phyloP scores from a whole-genome alignment of 2,113 vertebrate genomes.

The Eudorcas thomsonii region DNA sequence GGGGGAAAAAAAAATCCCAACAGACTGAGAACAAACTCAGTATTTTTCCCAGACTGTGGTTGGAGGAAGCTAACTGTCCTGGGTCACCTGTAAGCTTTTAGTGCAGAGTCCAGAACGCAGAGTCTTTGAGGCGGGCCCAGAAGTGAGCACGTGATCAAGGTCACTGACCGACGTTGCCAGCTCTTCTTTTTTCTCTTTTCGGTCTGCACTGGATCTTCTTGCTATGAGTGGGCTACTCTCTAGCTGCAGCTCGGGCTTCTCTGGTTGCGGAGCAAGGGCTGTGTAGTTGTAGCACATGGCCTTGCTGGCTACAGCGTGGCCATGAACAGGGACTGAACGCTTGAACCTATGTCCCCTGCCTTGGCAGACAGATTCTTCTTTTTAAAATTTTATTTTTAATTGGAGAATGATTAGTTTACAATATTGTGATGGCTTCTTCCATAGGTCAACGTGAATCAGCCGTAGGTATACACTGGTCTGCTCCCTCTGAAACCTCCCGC shows the following conservation, averaged over 20 bases:
- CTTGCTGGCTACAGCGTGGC: not conserved
- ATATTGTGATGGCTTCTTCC: not conserved
- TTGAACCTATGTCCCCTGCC: not conserved
- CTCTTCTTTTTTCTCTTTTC: fast-evolving
- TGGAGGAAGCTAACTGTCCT: not conserved
- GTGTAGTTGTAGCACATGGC: not conserved
- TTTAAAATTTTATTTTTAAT: not conserved
- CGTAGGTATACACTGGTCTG: not conserved
- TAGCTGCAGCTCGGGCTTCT: not conserved
- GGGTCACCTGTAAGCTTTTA: not conserved
- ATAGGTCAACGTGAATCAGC: not conserved
- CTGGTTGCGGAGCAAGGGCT: not conserved
- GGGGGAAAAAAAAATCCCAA: not conserved
- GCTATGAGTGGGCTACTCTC: not conserved
- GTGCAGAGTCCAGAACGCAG: not conserved
- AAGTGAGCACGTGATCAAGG: not conserved
- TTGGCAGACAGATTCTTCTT: not conserved
- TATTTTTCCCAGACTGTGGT: not conserved
- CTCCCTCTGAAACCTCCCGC: not conserved
- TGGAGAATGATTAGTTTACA: not conserved
- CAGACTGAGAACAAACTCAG: not conserved
- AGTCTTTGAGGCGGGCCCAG: not conserved
- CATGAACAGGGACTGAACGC: not conserved
- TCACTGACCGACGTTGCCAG: not conserved
- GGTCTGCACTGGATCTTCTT: not conserved